Evolutionary conservation across 2,797 vertebrate genomes (phyloP).

Genomic region (Sparidentex hasta): DNA sequence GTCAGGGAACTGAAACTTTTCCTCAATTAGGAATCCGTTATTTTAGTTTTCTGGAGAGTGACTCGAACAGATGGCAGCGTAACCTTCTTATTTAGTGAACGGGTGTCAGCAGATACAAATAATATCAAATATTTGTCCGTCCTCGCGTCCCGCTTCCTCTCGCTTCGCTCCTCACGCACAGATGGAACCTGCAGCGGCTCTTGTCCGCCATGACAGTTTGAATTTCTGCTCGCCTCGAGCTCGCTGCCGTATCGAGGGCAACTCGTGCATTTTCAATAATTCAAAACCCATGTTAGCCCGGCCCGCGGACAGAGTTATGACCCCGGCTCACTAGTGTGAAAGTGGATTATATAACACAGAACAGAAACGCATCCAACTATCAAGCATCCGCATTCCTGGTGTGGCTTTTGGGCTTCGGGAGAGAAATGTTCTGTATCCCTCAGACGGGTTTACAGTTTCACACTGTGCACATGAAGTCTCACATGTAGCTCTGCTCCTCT

Average conservation of each 20-base stretch:
- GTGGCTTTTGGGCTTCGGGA: not conserved
- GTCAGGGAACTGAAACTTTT: not conserved
- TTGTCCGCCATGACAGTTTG: not conserved
- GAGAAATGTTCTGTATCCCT: not conserved
- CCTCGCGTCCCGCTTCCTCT: not conserved
- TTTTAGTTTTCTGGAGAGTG: conserved; percentile 1
- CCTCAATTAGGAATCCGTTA: not conserved
- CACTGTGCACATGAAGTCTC: not conserved
- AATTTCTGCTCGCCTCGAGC: not conserved
- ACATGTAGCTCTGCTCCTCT: not conserved
- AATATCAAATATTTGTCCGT: conserved; percentile 7
- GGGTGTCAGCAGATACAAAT: not conserved
- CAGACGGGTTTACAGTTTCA: not conserved
- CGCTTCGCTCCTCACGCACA: too few species aligned
- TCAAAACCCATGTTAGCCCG: conserved; percentile 25
- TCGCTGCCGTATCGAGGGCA: conserved; percentile 22
- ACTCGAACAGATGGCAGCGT: not conserved
- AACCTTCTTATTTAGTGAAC: not conserved
- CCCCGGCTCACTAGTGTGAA: not conserved
- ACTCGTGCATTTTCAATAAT: conserved; percentile 43
- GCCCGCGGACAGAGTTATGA: not conserved
- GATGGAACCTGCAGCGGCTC: not conserved
- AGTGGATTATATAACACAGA: conserved; percentile 25
- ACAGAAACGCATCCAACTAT: not conserved
- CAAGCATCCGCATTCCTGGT: not conserved